Conservation (phyloP, 2,113 vertebrate genomes). For the rat (Rattus norvegicus) region DNA sequence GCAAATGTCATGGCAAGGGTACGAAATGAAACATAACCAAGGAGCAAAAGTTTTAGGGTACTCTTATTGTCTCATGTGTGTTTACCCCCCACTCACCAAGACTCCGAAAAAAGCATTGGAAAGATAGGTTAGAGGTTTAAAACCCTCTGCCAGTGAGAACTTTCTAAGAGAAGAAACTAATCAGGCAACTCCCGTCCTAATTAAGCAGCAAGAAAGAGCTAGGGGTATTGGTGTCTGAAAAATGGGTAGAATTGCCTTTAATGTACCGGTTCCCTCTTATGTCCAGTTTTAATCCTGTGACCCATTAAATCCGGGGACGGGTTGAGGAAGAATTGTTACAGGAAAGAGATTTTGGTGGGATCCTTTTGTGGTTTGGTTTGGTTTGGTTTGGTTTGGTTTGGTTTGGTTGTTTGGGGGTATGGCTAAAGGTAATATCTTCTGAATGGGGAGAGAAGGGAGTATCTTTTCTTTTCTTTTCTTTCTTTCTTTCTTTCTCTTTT, state of each 20-base stretch:
- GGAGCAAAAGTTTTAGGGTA: background rate
- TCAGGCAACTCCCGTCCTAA: background rate
- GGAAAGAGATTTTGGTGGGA: background rate
- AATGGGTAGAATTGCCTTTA: background rate
- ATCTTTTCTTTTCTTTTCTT: too few species aligned
- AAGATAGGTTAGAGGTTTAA: too few species aligned
- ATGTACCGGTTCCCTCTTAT: background rate
- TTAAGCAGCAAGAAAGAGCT: background rate
- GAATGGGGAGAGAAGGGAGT: background rate
- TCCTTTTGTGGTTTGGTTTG: background rate
- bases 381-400: background rate
- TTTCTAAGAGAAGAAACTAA: background rate
- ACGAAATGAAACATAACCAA: constrained; percentile 22
- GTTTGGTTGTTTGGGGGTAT: background rate
- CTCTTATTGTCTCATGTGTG: background rate
- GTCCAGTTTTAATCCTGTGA: too few species aligned
- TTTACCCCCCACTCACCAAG: background rate
- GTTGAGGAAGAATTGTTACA: background rate
- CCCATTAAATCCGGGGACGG: background rate
- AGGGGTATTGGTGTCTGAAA: background rate
- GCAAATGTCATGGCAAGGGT: background rate
- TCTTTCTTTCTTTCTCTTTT: too few species aligned
- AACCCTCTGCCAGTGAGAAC: background rate
- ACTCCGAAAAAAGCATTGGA: background rate
- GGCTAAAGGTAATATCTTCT: background rate